Base-by-base conservation (phyloP, 2,888 invertebrate genomes). In the Eumerus sabulonum region DNA sequence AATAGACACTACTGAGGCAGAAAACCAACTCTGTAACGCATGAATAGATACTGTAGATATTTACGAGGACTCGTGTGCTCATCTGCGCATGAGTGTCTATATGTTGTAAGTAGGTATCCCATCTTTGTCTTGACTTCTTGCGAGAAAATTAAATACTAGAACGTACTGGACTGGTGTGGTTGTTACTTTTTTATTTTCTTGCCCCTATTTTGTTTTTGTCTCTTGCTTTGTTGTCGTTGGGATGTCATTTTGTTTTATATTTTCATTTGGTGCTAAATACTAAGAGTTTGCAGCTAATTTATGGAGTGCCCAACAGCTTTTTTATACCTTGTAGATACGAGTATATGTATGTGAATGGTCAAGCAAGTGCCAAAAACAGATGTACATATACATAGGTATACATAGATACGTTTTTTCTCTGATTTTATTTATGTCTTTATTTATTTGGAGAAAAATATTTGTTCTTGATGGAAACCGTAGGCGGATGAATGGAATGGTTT, bases 241-340 rank as follows among this genome's bases (percentile, higher is more conserved):
- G 42, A 27, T 73, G 70, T 60, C 67, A 63, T 71, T 77, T 27
- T 40, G n/a, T 40, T 60, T 77, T 54, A 27, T 71, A 64, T 79
- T 79, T 40, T 73, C 64, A 82, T 79, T 82, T 84, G 83, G 82
- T 79, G 82, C 83, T 84, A 84, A 83, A 82, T 83, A 84, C 84
- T 85, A 81, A 79, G 68, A 82, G 54, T 83, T 84, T 85, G 83
- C 84, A 86, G 84, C 85, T 86, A 86, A 86, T 86, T 86, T 86
- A 86, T 86, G 82, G 85, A 86, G 86, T 86, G 85, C 82, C 84
- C 83, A 83, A 82, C 82, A 68, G 51, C 60, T 54, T 79, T 63
- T 59, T 48, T 48, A 56, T 68, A 60, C 1, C 35, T 19, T n/a
- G n/a, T n/a, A 18, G n/a, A 40, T n/a, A 12, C 5, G 12, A 16